phyloP scores from a whole-genome alignment of 2,888 invertebrate species.

The Hoplodrina blanda region DNA sequence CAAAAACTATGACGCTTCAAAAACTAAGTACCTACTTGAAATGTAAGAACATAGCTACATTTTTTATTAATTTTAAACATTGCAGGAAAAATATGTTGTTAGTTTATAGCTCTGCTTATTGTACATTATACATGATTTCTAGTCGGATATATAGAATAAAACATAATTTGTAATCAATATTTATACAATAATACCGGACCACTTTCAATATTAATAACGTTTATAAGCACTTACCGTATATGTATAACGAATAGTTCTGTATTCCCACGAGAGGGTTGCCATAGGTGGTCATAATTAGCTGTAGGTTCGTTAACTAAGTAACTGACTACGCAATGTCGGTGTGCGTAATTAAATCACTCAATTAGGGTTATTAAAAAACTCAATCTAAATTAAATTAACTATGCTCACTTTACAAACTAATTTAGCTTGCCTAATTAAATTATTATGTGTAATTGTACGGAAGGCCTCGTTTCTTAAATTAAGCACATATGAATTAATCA shows the following conservation, averaged over 20 bases:
- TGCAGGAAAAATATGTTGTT: background rate
- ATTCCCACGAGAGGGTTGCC: conserved; percentile 51
- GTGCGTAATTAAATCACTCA: conserved; percentile 72
- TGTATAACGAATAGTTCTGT: conserved; percentile 36
- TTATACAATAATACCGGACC: conserved; percentile 5
- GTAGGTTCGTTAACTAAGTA: conserved; percentile 59
- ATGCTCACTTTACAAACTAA: conserved; percentile 73
- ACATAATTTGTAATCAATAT: conserved; percentile 37
- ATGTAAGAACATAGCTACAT: background rate
- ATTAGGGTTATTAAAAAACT: conserved; percentile 75
- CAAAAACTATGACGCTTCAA: background rate
- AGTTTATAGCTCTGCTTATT: background rate
- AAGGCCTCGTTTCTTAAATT: conserved; percentile 54
- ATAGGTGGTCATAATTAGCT: conserved; percentile 59
- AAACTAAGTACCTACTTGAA: background rate
- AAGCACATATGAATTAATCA: conserved; percentile 47
- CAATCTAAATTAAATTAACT: conserved; percentile 73
- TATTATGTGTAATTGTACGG: conserved; percentile 48
- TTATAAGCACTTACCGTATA: conserved; percentile 43
- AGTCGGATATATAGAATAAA: background rate
- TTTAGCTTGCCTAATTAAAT: conserved; percentile 68
- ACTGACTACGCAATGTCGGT: conserved; percentile 56
- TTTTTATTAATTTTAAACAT: background rate
- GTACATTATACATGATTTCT: background rate
- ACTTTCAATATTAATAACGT: conserved; percentile 42